These are phyloP conservation scores for Hyposoter didymator DNA, from an alignment of 2,888 invertebrate genomes.

Conservation along the genomic window DNA sequence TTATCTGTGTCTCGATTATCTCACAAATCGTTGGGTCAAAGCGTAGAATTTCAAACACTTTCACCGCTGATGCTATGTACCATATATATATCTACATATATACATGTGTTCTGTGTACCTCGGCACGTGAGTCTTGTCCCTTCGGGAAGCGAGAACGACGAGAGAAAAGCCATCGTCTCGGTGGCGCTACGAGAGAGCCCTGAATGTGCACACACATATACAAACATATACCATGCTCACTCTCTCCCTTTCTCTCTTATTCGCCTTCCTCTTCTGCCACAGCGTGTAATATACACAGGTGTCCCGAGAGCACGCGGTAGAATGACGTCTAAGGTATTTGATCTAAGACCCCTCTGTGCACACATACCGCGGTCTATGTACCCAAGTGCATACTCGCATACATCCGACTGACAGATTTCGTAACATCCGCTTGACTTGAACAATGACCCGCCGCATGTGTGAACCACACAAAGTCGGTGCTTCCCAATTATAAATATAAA, in stretches of 20 bases:
- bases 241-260: conserved; percentile 61
- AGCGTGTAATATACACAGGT: conserved; percentile 46
- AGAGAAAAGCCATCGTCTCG: conserved; percentile 51
- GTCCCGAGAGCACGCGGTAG: conserved; percentile 48
- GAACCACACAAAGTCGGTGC: not conserved
- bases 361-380: not conserved
- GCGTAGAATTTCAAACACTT: conserved; percentile 66
- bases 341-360: conserved; percentile 29
- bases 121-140: conserved; percentile 46
- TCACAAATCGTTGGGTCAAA: conserved; percentile 47
- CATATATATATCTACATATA: conserved; percentile 27
- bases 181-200: conserved; percentile 50
- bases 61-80: conserved; percentile 53
- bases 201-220: conserved; percentile 30
- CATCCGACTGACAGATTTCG: not conserved
- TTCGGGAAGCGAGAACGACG: conserved; percentile 46
- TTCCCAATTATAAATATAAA: not conserved
- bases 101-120: conserved; percentile 4
- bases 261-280: conserved; percentile 33
- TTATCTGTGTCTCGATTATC: conserved; percentile 29
- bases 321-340: conserved; percentile 56
- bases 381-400: not conserved
- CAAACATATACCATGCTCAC: conserved; percentile 35
- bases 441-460: not conserved
- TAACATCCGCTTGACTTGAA: not conserved